Conservation (phyloP, 64 coral and sea anemone genomes). For the Montipora cactus region DNA sequence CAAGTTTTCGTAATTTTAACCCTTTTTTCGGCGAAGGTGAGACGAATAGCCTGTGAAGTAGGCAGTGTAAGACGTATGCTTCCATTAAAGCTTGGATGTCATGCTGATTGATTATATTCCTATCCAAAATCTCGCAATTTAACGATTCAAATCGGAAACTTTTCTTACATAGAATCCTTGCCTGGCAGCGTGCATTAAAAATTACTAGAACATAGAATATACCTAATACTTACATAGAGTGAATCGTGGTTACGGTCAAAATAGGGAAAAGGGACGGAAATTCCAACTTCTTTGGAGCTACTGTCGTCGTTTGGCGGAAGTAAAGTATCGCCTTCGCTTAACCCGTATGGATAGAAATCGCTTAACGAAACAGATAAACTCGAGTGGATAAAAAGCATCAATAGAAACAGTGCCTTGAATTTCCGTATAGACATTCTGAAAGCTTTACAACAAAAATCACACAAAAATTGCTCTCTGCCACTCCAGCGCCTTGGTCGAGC, state of each 20-base stretch:
- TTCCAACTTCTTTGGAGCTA: conserved; percentile 56
- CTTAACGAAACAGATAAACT: conserved; percentile 30
- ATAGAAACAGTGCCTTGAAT: not conserved
- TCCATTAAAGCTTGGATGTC: too few relatives aligned
- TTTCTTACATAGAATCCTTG: too few relatives aligned
- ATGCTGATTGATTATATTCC: too few relatives aligned
- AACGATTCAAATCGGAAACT: too few relatives aligned
- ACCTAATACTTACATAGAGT: not conserved
- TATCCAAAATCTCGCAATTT: too few relatives aligned
- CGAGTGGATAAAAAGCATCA: not conserved
- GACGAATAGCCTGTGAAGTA: too few relatives aligned
- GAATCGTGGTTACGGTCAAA: conserved; percentile 79
- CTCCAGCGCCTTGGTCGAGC: too few relatives aligned
- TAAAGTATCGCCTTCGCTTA: not conserved
- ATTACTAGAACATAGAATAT: not conserved
- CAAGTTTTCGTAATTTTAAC: too few relatives aligned
- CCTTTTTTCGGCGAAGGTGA: too few relatives aligned
- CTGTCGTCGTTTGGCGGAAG: conserved; percentile 79
- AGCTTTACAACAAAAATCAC: not conserved
- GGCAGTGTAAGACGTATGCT: too few relatives aligned
- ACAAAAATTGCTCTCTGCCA: too few relatives aligned
- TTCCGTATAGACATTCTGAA: not conserved
- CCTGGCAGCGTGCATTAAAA: too few relatives aligned
- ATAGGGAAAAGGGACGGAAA: conserved; percentile 68
- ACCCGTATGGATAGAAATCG: conserved; percentile 76